phyloP scores from a whole-genome alignment of 2,797 vertebrate species.

The Tokudaia tokunoshimensis region DNA sequence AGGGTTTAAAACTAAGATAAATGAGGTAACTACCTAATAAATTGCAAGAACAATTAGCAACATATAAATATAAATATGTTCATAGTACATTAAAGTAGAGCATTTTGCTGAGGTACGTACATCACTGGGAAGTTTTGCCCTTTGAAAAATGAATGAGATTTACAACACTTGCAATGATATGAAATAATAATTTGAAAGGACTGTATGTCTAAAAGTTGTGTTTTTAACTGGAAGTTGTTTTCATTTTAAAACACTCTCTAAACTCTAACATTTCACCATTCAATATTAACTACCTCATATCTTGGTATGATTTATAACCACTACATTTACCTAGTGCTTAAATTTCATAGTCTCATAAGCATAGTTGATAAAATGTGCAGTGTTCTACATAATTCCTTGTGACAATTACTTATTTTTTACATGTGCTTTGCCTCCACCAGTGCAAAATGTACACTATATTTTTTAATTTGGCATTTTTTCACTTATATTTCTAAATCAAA shows the following conservation, averaged over 20 bases:
- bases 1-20: constrained; percentile 53
- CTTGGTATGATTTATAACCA: not conserved
- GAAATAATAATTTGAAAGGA: constrained; percentile 43
- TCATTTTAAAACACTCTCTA: not conserved
- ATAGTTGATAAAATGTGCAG: not conserved
- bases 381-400: not conserved
- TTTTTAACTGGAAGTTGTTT: not conserved
- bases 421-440: not conserved
- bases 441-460: not conserved
- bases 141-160: constrained; percentile 56
- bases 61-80: constrained; percentile 81
- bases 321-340: not conserved
- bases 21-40: constrained; percentile 62
- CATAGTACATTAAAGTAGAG: constrained; percentile 76
- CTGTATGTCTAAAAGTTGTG: not conserved
- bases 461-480: not conserved
- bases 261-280: not conserved
- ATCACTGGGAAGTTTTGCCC: constrained; percentile 54
- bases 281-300: not conserved
- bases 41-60: constrained; percentile 75
- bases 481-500: not conserved
- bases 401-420: not conserved
- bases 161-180: not conserved
- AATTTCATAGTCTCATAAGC: not conserved
- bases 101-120: constrained; percentile 54